Evolutionary conservation across 2,797 vertebrate genomes (phyloP).

Genomic region (Leptodactylus fallax): DNA sequence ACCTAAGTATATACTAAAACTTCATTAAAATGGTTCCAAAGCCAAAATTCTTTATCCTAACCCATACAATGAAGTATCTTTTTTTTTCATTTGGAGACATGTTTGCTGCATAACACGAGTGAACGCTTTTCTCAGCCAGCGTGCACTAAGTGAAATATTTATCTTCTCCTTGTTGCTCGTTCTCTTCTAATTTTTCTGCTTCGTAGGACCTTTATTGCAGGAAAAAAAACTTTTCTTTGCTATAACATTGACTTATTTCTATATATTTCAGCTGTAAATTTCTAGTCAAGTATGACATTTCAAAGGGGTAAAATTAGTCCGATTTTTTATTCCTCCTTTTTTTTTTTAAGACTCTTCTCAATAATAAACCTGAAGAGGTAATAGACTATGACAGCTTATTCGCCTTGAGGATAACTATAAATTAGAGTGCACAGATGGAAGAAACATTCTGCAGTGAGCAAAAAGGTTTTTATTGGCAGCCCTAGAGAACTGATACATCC

Average conservation of each 20-base stretch:
- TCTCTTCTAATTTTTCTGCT: neutral
- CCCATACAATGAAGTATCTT: neutral
- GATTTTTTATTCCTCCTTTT: neutral
- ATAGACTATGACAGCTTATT: constrained; percentile 58
- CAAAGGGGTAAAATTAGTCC: constrained; percentile 19
- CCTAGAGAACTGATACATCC: constrained; percentile 60
- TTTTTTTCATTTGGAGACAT: neutral
- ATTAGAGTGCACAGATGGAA: constrained; percentile 61
- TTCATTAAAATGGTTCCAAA: too few species aligned
- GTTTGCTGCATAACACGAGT: neutral
- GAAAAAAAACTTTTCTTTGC: too few species aligned
- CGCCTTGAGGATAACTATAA: constrained; percentile 63
- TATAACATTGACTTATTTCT: too few species aligned
- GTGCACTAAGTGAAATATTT: constrained; percentile 25
- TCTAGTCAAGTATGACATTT: neutral
- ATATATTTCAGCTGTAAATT: neutral
- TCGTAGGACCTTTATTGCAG: too few species aligned
- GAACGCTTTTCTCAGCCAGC: neutral
- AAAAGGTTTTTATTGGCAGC: constrained; percentile 59
- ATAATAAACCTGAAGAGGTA: constrained; percentile 52
- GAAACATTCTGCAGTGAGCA: constrained; percentile 54
- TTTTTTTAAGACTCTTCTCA: constrained; percentile 27
- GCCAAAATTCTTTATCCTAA: neutral
- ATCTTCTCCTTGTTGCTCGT: neutral
- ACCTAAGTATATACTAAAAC: too few species aligned